Base-by-base conservation (phyloP, 2,113 vertebrate species). In the Hoplias malabaricus region DNA sequence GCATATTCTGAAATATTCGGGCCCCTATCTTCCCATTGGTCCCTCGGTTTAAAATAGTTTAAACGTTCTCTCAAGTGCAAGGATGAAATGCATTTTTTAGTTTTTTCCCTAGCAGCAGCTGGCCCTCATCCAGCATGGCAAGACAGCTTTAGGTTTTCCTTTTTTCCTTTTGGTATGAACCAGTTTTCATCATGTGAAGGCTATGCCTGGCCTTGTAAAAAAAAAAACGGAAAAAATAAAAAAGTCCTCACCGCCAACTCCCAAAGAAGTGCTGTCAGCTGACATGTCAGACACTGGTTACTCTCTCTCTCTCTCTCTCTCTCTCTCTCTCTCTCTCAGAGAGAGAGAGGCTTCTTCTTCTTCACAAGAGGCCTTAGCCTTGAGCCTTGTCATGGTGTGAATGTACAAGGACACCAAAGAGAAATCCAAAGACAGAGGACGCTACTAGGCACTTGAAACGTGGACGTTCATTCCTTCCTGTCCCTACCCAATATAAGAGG, bases 261-360 rank as follows among this genome's bases (percentile, higher is more conserved):
- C 66, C 43, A 59, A 67, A 79, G 63, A 75, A 75, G 65, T 67
- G 25, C 76, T 75, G 65, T 68, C 77, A 50, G 71, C 48, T 75
- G 80, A 69, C 70, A 74, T n/a, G 75, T 66, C 46, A 57, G 46
- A 43, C 54, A 82, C 34, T 56, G 57, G 59, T 78, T 62, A 1
- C 48, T 68, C 36, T 75, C 29, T 73, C 19, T 21, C 8, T 42
- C 11, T 56, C 23, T 14, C n/a, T 23, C 5, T 25, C 23, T 53
- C 21, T 75, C 19, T 38, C 29, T 27, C 21, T 29, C 43, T 68
- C 16, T 50, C 14, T 38, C 31, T 77, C 65, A 77, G n/a, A n/a
- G n/a, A n/a, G n/a, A n/a, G n/a, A 77, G 62, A 48, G 63, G 65
- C 53, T 69, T 53, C 48, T 34, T 59, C 65, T 53, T 57, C 36